Base-by-base conservation (phyloP, 2,113 vertebrate genomes). In the Verasper variegatus region DNA sequence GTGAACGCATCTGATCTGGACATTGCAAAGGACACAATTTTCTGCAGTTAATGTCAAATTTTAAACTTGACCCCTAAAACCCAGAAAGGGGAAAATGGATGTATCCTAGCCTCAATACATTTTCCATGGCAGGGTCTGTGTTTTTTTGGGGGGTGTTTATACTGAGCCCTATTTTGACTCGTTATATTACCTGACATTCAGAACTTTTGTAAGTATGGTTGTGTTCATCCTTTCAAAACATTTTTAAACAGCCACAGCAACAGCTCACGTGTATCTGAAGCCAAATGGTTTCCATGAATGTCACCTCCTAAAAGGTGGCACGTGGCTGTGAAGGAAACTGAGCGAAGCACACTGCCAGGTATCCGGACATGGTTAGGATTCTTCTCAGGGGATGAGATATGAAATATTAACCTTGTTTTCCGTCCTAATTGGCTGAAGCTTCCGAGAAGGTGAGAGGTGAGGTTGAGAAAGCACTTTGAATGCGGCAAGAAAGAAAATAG, bases 341-440 rank as follows among this genome's bases (percentile, higher is more conserved):
- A 35, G 51, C 20, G 60, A 49, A 45, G 63, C 64, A 27, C 78
- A 55, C 27, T 6, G 23, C 76, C 49, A 21, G 69, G 31, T 10
- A 15, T 59, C 20, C 18, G 64, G 69, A n/a, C 76, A 31, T 65
- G 59, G 78, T 91, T 88, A 76, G 76, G 71, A 92, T 91, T 93
- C 85, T 74, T 79, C 60, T 85, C 90, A 88, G 75, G 74, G 63
- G 79, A 59, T 51, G 42, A 59, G 66, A 77, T 68, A 87, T 91
- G 67, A 91, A 89, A 92, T 92, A 92, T 92, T 92, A 89, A 92
- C 88, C 74, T 89, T 89, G 85, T 88, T 90, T 87, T 91, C 67
- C 12, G 10, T 84, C 71, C 74, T 92, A 90, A 92, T 91, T 91
- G 88, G 86, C 80, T 71, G 63, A 78, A 71, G 83, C 78, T 61